Conservation (phyloP, 2,888 invertebrate species). For the Melanophora roralis region DNA sequence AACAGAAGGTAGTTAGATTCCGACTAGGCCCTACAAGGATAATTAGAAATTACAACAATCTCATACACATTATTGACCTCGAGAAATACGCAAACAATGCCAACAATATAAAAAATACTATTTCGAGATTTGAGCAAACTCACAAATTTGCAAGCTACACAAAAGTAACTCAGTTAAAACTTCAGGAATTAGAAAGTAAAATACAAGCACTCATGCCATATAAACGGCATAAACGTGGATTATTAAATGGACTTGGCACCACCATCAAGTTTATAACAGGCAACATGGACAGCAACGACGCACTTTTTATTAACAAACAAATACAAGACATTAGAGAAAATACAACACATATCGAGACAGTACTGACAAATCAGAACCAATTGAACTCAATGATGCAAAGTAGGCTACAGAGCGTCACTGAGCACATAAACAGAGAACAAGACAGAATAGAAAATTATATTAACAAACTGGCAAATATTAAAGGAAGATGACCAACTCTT, state of each 20-base stretch:
- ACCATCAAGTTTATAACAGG: constrained; percentile 57
- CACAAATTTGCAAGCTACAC: constrained; percentile 1
- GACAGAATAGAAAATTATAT: background rate
- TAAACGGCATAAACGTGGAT: constrained; percentile 27
- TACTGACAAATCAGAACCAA: background rate
- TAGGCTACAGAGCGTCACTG: background rate
- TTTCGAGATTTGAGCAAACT: background rate
- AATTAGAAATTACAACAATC: background rate
- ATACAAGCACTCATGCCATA: constrained; percentile 4
- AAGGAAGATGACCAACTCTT: constrained; percentile 24
- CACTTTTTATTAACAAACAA: constrained; percentile 5
- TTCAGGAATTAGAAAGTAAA: constrained; percentile 33
- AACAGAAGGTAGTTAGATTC: constrained; percentile 1
- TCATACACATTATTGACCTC: background rate
- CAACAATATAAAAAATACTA: background rate
- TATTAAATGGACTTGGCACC: constrained; percentile 46
- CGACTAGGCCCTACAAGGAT: background rate
- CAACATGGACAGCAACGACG: constrained; percentile 43
- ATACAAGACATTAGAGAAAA: constrained; percentile 1
- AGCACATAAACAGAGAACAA: constrained; percentile 1
- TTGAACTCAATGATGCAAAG: background rate
- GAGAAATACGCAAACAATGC: background rate
- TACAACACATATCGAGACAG: background rate
- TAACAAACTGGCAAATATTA: background rate
- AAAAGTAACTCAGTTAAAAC: constrained; percentile 21